Percentiles rank a stretch among this genome's conserved stretches.
These are phyloP conservation scores for Ceriagrion tenellum DNA, from an alignment of 2,888 invertebrate genomes.

Conservation along the genomic window DNA sequence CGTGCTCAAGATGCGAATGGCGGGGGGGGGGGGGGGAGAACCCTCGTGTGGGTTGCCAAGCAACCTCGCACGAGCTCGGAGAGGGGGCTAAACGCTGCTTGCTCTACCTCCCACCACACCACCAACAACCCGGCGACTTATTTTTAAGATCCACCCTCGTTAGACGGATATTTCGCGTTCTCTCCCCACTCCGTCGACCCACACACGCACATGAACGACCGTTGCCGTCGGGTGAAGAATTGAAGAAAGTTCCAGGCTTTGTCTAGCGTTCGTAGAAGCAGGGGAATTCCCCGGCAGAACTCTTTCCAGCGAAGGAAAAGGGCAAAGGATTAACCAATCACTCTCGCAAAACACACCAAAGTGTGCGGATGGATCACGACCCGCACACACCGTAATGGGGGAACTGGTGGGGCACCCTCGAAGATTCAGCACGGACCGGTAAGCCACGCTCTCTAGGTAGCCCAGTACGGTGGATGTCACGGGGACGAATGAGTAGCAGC, in stretches of 20 bases:
- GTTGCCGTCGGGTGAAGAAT: not conserved
- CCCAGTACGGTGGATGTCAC: not conserved
- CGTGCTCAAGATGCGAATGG: not conserved
- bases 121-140: slow-evolving; percentile 1
- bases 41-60: not conserved
- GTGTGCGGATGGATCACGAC: not conserved
- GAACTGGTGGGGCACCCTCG: too few relatives aligned
- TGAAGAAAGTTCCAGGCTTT: not conserved
- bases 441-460: not conserved
- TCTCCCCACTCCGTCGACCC: too few relatives aligned
- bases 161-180: not conserved
- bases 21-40: not conserved
- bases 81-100: not conserved
- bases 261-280: too few relatives aligned
- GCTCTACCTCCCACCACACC: not conserved
- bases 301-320: not conserved
- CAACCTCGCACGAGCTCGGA: slow-evolving; percentile 17
- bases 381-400: too few relatives aligned
- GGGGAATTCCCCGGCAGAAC: too few relatives aligned
- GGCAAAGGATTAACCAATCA: too few relatives aligned
- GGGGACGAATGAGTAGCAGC: not conserved
- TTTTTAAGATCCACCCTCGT: slow-evolving; percentile 32
- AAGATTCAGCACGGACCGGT: too few relatives aligned
- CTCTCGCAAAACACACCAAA: not conserved
- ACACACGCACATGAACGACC: not conserved